Percentiles rank a stretch among this genome's conserved stretches.
These are phyloP conservation scores for Coremacera marginata DNA, from an alignment of 2,888 invertebrate genomes.

Conservation along the genomic window DNA sequence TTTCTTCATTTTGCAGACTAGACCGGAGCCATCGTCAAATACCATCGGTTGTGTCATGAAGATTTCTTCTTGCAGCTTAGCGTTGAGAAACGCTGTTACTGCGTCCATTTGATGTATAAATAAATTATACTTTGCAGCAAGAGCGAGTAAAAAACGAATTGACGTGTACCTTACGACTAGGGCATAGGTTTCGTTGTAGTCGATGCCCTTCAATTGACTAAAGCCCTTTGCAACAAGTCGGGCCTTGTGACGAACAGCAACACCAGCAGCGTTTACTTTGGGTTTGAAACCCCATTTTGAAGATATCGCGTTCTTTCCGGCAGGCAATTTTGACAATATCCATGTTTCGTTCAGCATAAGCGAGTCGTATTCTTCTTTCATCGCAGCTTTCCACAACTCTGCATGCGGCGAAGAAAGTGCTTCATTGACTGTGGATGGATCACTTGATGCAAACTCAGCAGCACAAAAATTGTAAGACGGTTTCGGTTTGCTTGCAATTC, in stretches of 20 bases:
- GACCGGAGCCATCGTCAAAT: neutral
- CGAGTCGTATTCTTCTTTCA: no score
- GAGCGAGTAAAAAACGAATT: conserved; percentile 16
- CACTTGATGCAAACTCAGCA: no score
- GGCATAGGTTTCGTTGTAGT: conserved; percentile 30
- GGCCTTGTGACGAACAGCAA: conserved; percentile 1
- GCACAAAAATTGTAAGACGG: no score
- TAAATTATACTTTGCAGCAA: conserved; percentile 1
- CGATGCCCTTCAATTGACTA: conserved; percentile 22
- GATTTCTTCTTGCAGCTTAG: neutral
- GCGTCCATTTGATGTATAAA: neutral
- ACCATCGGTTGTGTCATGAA: conserved; percentile 11
- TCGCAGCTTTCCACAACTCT: no score
- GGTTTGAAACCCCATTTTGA: neutral
- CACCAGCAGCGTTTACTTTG: neutral
- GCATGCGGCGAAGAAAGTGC: no score
- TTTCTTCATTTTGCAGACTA: neutral
- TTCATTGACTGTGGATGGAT: no score
- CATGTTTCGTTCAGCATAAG: no score
- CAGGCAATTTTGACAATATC: no score
- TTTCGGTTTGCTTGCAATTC: no score
- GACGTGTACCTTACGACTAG: conserved; percentile 32
- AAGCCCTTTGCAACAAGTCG: conserved; percentile 23
- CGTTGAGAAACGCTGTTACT: conserved; percentile 6
- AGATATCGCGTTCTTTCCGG: no score